Conservation (phyloP, 2,888 invertebrate genomes). For the Apamea sordens region DNA sequence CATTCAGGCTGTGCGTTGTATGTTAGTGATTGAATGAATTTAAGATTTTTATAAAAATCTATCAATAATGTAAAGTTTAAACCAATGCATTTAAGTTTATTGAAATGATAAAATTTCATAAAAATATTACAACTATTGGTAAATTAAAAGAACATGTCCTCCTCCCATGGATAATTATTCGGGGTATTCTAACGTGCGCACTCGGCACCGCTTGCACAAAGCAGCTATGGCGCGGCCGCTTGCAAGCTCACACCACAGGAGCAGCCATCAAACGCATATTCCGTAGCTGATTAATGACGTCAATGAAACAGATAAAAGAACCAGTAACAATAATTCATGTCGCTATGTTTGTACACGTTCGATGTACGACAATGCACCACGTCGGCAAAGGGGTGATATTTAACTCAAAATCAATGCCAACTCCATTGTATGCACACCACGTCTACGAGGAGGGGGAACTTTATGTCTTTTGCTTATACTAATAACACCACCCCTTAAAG, state of each 20-base stretch:
- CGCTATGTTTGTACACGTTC: conserved; percentile 82
- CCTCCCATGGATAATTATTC: not conserved
- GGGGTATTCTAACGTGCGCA: conserved; percentile 3
- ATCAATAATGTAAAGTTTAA: not conserved
- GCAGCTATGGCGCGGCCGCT: conserved; percentile 26
- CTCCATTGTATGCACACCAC: conserved; percentile 88
- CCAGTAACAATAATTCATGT: conserved; percentile 85
- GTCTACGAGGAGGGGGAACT: conserved; percentile 81
- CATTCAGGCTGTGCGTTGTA: too few relatives aligned
- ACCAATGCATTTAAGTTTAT: not conserved
- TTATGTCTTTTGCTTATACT: conserved; percentile 89
- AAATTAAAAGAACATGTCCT: not conserved
- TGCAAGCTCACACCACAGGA: conserved; percentile 53
- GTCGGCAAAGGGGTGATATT: conserved; percentile 84
- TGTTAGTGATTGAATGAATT: not conserved
- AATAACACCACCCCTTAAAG: conserved; percentile 87
- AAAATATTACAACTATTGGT: not conserved
- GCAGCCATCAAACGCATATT: conserved; percentile 65
- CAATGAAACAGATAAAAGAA: conserved; percentile 79
- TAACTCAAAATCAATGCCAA: conserved; percentile 88
- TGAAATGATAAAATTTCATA: not conserved
- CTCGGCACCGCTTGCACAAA: conserved; percentile 31
- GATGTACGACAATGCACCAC: conserved; percentile 75
- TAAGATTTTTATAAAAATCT: not conserved
- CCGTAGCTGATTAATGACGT: conserved; percentile 78